Conservation (phyloP, 2,888 invertebrate species). For the Lasioglossum pauxillum region DNA sequence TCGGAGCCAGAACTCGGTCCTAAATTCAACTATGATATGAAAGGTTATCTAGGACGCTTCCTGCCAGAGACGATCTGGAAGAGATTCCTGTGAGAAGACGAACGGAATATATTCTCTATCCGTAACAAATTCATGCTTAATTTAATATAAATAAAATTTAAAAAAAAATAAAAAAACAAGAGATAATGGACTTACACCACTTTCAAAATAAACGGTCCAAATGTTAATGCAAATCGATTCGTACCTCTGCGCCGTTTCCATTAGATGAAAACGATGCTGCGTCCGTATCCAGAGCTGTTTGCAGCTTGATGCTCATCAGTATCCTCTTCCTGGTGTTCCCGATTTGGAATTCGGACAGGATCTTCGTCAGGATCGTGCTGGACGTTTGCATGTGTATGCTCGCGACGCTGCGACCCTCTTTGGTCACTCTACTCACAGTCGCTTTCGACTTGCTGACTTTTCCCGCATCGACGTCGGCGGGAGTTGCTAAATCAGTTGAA, state of each 20-base stretch:
- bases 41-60: too few species aligned
- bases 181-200: too few species aligned
- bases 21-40: too few species aligned
- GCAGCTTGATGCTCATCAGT: slow-evolving; percentile 60
- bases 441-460: neutral
- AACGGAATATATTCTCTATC: too few species aligned
- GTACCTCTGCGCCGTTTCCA: neutral
- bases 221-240: neutral
- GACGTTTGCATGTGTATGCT: slow-evolving; percentile 64
- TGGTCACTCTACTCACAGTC: neutral
- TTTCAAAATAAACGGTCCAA: too few species aligned
- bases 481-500: neutral
- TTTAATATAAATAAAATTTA: too few species aligned
- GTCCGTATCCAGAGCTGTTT: slow-evolving; percentile 22
- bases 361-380: slow-evolving; percentile 58
- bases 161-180: too few species aligned
- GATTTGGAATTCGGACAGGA: slow-evolving; percentile 56
- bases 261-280: neutral
- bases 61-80: too few species aligned
- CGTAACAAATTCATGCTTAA: too few species aligned
- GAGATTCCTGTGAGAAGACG: too few species aligned
- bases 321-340: slow-evolving; percentile 47
- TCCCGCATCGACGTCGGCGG: neutral
- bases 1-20: too few species aligned
- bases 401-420: slow-evolving; percentile 30